phyloP scores from a whole-genome alignment of 1,140 invertebrate genomes.

The Gryllus bimaculatus region DNA sequence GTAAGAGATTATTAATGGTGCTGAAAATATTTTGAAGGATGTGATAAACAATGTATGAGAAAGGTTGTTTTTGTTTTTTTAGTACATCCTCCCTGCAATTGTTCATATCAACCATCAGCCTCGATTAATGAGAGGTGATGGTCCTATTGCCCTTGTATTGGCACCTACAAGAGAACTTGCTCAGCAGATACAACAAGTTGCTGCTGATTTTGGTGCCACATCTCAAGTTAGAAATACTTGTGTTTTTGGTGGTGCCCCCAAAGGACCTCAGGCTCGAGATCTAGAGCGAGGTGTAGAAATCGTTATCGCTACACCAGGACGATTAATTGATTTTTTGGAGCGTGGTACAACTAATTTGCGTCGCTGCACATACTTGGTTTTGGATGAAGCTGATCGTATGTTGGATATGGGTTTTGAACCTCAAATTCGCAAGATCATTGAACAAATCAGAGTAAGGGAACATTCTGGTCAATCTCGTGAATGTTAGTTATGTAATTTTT shows the following conservation, averaged over 20 bases:
- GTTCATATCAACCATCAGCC: constrained; percentile 91
- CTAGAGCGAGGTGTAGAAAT: constrained; percentile 80
- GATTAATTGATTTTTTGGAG: constrained; percentile 93
- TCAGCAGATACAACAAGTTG: constrained; percentile 94
- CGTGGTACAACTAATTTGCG: constrained; percentile 81
- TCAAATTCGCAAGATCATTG: constrained; percentile 94
- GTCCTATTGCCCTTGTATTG: constrained; percentile 82
- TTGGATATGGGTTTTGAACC: constrained; percentile 99
- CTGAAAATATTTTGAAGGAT: background rate
- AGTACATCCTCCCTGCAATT: constrained; percentile 70
- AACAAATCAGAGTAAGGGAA: constrained; percentile 62
- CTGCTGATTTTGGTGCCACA: constrained; percentile 74
- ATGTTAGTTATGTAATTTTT: background rate
- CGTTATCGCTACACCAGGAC: constrained; percentile 88
- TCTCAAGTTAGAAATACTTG: constrained; percentile 84
- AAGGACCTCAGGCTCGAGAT: constrained; percentile 82
- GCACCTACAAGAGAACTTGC: constrained; percentile 93
- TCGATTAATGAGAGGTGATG: constrained; percentile 71
- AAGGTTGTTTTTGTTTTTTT: constrained; percentile 12
- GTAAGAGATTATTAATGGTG: constrained; percentile 28
- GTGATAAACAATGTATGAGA: too few species aligned
- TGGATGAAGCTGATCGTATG: constrained; percentile 98
- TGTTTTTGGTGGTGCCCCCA: constrained; percentile 94
- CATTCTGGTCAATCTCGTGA: background rate
- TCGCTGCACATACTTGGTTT: constrained; percentile 86